phyloP scores from a whole-genome alignment of 2,113 vertebrate genomes.

The Antennarius striatus region DNA sequence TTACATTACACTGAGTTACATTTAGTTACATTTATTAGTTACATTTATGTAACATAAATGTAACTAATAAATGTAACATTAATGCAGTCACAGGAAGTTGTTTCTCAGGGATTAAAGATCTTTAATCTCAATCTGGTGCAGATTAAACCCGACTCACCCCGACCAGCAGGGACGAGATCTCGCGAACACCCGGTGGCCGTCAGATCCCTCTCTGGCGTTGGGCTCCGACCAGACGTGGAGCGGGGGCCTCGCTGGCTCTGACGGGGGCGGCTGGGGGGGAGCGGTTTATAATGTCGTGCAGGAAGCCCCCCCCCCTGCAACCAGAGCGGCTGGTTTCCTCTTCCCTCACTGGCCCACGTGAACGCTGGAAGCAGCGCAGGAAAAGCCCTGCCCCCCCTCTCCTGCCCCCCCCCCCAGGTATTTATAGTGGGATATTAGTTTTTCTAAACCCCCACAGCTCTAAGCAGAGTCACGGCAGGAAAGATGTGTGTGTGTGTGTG shows the following conservation, averaged over 20 bases:
- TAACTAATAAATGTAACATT: too few relatives aligned
- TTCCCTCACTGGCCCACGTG: slow-evolving; percentile 79
- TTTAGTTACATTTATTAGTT: too few relatives aligned
- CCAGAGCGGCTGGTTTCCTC: slow-evolving; percentile 74
- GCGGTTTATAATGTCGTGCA: slow-evolving; percentile 78
- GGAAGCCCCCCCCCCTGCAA: slow-evolving; percentile 72
- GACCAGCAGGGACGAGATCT: slow-evolving; percentile 86
- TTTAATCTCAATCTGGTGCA: too few relatives aligned
- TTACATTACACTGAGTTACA: too few relatives aligned
- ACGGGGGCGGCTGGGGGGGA: slow-evolving; percentile 30
- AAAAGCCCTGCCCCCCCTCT: slow-evolving; percentile 60
- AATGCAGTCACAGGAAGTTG: too few relatives aligned
- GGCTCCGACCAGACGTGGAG: slow-evolving; percentile 31
- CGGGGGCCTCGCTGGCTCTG: slow-evolving; percentile 45
- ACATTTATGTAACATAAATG: too few relatives aligned
- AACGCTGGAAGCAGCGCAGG: slow-evolving; percentile 73
- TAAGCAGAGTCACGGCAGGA: slow-evolving; percentile 73
- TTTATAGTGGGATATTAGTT: slow-evolving; percentile 81
- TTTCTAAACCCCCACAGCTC: slow-evolving; percentile 74
- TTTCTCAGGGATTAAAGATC: too few relatives aligned
- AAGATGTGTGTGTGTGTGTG: slow-evolving; percentile 69
- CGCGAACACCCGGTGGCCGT: slow-evolving; percentile 42
- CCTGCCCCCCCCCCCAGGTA: slow-evolving; percentile 53
- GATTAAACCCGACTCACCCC: slow-evolving; percentile 72
- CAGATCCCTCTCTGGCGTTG: slow-evolving; percentile 52